Percentiles rank a stretch among this genome's conserved stretches.
These are phyloP conservation scores for Metallyticus violacea DNA, from an alignment of 2,888 invertebrate species.

Conservation along the genomic window DNA sequence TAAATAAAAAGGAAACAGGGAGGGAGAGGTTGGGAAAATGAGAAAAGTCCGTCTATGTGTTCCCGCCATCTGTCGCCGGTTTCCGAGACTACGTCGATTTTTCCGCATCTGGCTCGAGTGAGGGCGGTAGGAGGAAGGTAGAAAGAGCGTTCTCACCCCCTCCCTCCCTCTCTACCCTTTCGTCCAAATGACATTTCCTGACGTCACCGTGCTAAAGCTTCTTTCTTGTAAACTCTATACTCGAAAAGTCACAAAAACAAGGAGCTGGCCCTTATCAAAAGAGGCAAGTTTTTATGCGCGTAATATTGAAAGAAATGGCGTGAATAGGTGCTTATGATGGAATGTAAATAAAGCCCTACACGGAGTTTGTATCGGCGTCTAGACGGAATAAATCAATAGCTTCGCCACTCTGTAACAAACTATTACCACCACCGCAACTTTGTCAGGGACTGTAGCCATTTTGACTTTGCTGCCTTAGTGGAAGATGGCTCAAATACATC, in stretches of 20 bases:
- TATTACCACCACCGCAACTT: too few relatives aligned
- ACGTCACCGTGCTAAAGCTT: not conserved
- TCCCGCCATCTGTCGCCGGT: constrained; percentile 25
- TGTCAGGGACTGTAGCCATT: too few relatives aligned
- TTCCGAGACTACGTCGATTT: constrained; percentile 27
- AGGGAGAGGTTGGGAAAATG: not conserved
- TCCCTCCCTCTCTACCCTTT: not conserved
- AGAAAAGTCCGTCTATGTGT: constrained; percentile 15
- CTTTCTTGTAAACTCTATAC: not conserved
- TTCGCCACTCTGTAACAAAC: too few relatives aligned
- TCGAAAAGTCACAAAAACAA: not conserved
- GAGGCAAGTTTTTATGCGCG: not conserved
- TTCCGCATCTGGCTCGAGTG: constrained; percentile 11
- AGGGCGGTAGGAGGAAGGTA: constrained; percentile 2
- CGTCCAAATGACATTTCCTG: not conserved
- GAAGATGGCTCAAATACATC: too few relatives aligned
- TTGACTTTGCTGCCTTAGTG: too few relatives aligned
- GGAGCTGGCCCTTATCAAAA: not conserved
- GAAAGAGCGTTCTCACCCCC: constrained; percentile 7
- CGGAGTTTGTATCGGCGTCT: too few relatives aligned
- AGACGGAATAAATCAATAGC: too few relatives aligned
- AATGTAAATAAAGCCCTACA: too few relatives aligned
- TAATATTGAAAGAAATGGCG: too few relatives aligned
- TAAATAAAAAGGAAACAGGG: not conserved
- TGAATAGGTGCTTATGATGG: too few relatives aligned